Evolutionary conservation across 1,140 invertebrate genomes (phyloP), one percentile per base, ranked within the genome.

Genomic region (Hyphantria cunea): DNA sequence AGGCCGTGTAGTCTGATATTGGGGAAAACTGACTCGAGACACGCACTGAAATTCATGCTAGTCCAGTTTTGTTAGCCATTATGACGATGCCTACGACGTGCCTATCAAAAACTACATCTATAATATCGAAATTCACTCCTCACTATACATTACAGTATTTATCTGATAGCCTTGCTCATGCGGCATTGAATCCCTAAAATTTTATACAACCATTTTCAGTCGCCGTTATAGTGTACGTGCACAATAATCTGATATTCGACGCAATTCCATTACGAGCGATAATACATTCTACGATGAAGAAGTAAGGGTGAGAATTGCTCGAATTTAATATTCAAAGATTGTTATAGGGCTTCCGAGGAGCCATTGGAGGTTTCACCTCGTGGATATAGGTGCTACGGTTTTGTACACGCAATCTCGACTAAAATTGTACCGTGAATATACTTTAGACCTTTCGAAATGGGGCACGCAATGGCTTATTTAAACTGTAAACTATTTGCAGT

Each of bases 41-140:
- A 86, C 83, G 83, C 83, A 83, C 72, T 48, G 63, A 71, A 72
- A 76, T 74, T 72, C 83, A 86, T 79, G 78, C 72, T 66, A 84
- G 70, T 78, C 73, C 75, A 76, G 64, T 74, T 72, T 66, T 61
- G 50, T 56, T 60, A 56, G 45, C 41, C 48, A 60, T 51, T 50
- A 60, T 51, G 34, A 15, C 45, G 34, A 44, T 11, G 2, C 52
- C 42, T 55, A 45, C 41, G 51, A 60, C 45, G 10, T 41, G 25
- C 34, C 34, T 39, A 31, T 49, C 10, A n/a, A 37, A 34, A 6
- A 39, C 9, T 12, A 4, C 15, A 59, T 45, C 31, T 17, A 15
- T 12, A n/a, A 1, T 10, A 45, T 7, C 15, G 13, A 34, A 6
- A 61, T 59, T 25, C 60, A 62, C 59, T 61, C 14, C 60, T n/a